Percentiles rank a stretch among this genome's conserved stretches.
phyloP scores from a whole-genome alignment of 30 jellyfish, hydroid and myxozoan genomes.

The Nemopilema nomurai region DNA sequence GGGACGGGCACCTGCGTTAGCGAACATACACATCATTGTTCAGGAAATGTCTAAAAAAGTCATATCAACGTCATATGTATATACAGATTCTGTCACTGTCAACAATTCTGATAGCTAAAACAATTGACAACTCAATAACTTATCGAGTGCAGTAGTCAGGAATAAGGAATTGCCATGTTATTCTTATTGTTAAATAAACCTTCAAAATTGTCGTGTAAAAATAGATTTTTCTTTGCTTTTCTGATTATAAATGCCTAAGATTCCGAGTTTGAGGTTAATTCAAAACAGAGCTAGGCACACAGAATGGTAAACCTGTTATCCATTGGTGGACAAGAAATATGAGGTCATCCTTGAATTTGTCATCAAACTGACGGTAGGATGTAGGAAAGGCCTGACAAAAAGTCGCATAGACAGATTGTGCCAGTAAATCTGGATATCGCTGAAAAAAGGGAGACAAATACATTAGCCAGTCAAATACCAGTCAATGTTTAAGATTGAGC shows the following conservation, averaged over 20 bases:
- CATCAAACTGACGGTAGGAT: conserved; percentile 88
- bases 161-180: no score
- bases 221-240: neutral
- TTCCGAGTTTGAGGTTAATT: neutral
- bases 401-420: conserved; percentile 73
- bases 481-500: no score
- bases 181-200: no score
- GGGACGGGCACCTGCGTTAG: conserved; percentile 73
- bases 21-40: neutral
- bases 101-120: no score
- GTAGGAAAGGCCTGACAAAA: conserved; percentile 89
- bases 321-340: conserved; percentile 50
- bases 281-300: neutral
- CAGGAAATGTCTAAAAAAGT: neutral
- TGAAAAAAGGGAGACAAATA: conserved; percentile 9
- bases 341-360: conserved; percentile 66
- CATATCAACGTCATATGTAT: neutral
- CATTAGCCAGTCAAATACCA: neutral
- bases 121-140: no score
- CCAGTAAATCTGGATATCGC: conserved; percentile 75
- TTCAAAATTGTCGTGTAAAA: no score
- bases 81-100: no score
- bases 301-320: conserved; percentile 71
- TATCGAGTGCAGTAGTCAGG: no score
- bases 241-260: neutral